Evolutionary conservation across 2,797 vertebrate genomes (phyloP).

Genomic region (Lagodon rhomboides): DNA sequence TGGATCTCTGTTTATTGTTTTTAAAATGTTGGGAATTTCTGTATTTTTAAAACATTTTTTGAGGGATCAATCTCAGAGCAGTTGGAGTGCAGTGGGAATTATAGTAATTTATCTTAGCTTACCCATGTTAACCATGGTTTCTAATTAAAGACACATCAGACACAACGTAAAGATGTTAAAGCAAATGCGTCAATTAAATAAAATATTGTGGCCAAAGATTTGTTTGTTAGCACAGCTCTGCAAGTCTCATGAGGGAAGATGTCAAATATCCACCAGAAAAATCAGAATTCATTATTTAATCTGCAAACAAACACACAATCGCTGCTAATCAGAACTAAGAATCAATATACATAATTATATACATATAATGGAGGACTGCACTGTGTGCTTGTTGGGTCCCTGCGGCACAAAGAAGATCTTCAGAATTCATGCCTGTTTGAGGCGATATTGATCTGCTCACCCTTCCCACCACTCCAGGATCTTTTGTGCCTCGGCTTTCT

Average conservation of each 20-base stretch:
- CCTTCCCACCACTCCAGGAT: slow-evolving; percentile 32
- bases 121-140: not conserved
- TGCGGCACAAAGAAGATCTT: slow-evolving; percentile 54
- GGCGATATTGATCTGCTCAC: slow-evolving; percentile 69
- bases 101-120: not conserved
- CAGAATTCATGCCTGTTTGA: slow-evolving; percentile 55
- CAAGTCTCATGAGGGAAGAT: not conserved
- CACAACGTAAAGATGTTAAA: no score
- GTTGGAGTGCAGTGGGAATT: not conserved
- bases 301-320: not conserved
- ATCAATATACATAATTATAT: not conserved
- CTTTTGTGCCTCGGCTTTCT: slow-evolving; percentile 55
- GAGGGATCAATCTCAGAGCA: not conserved
- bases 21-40: not conserved
- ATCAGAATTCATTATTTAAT: not conserved
- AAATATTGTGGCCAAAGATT: not conserved
- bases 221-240: not conserved
- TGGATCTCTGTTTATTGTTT: not conserved
- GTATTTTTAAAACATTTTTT: not conserved
- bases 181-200: not conserved
- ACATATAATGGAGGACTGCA: not conserved
- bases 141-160: not conserved
- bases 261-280: not conserved
- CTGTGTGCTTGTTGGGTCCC: slow-evolving; percentile 19
- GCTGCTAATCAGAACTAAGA: not conserved